Percentiles rank a stretch among this genome's conserved stretches.
Evolutionary conservation across 2,797 vertebrate species (phyloP).

Genomic region (Columba guinea): DNA sequence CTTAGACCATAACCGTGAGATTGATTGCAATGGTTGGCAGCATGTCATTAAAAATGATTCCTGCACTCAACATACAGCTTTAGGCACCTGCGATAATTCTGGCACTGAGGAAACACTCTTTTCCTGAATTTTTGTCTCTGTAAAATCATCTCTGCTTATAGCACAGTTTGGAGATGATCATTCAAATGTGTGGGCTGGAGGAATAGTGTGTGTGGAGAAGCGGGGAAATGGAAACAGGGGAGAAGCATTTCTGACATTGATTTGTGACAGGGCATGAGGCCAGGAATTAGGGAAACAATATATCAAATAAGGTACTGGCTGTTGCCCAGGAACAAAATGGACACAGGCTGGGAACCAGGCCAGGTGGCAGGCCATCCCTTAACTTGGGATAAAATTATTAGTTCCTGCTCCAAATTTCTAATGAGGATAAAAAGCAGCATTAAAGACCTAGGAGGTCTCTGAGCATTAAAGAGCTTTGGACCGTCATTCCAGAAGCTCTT

Average conservation of each 20-base stretch:
- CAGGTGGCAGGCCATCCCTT: not conserved
- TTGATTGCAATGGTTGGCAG: not conserved
- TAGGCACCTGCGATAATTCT: not conserved
- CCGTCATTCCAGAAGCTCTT: not conserved
- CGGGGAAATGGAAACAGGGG: not conserved
- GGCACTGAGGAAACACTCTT: not conserved
- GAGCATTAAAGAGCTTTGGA: not conserved
- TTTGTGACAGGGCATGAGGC: not conserved
- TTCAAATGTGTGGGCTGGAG: not conserved
- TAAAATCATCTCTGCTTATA: not conserved
- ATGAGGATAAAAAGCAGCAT: conserved; percentile 5
- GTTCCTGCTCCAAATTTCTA: conserved; percentile 58
- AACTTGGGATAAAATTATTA: conserved; percentile 48
- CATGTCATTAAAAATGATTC: not conserved
- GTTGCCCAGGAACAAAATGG: conserved; percentile 60
- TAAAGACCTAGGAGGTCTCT: not conserved
- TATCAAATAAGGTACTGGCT: conserved; percentile 54
- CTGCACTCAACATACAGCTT: not conserved
- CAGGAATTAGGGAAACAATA: conserved; percentile 60
- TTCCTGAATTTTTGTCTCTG: not conserved
- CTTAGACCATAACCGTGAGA: not conserved
- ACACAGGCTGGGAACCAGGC: conserved; percentile 49
- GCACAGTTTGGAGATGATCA: not conserved
- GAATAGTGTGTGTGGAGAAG: not conserved
- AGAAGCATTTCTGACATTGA: conserved; percentile 1